Conservation (phyloP, 2,888 invertebrate species). For the Microchrysa polita region DNA sequence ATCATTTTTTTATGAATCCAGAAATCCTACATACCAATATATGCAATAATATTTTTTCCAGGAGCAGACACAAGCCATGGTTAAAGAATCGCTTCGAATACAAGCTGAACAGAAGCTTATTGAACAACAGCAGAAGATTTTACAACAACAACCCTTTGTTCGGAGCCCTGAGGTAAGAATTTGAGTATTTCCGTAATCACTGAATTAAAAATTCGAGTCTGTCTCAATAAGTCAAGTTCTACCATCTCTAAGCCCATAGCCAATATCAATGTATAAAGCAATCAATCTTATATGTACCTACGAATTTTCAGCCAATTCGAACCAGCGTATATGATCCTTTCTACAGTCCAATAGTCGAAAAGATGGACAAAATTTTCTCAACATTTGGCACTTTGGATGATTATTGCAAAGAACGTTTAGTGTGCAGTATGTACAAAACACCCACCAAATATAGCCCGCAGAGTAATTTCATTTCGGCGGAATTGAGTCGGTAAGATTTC, state of each 20-base stretch:
- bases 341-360: constrained; percentile 81
- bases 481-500: constrained; percentile 84
- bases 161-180: constrained; percentile 61
- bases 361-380: constrained; percentile 77
- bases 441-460: constrained; percentile 84
- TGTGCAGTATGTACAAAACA: constrained; percentile 86
- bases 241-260: too few relatives aligned
- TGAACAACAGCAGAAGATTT: constrained; percentile 70
- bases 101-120: constrained; percentile 69
- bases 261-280: too few relatives aligned
- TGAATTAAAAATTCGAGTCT: too few relatives aligned
- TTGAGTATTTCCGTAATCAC: too few relatives aligned
- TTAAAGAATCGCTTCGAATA: constrained; percentile 69
- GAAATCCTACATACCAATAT: too few relatives aligned
- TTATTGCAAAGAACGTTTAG: constrained; percentile 79
- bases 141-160: constrained; percentile 65
- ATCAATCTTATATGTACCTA: too few relatives aligned
- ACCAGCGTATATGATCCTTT: constrained; percentile 69
- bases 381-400: constrained; percentile 77
- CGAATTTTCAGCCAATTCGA: constrained; percentile 61
- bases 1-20: too few relatives aligned
- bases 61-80: constrained; percentile 65
- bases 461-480: constrained; percentile 86
- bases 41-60: too few relatives aligned
- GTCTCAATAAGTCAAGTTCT: too few relatives aligned